Evolutionary conservation across 2,888 invertebrate species (phyloP).

Genomic region (Rotaria socialis): DNA sequence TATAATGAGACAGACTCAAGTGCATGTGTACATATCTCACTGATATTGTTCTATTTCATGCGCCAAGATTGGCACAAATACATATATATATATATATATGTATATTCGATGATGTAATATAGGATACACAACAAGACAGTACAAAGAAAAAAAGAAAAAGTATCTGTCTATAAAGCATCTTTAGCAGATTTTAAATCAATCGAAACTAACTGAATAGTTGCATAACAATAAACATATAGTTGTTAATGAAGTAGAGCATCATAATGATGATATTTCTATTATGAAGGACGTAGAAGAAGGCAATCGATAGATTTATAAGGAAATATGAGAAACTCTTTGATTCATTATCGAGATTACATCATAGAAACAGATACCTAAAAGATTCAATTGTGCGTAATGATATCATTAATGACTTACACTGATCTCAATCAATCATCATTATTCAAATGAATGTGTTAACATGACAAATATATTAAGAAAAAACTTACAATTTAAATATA

Average conservation of each 20-base stretch:
- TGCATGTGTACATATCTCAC: too few relatives aligned
- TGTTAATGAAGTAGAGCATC: neutral
- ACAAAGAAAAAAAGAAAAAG: neutral
- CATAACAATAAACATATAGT: neutral
- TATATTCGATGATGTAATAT: neutral
- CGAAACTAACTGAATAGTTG: neutral
- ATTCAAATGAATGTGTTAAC: too few relatives aligned
- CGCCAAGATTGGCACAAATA: too few relatives aligned
- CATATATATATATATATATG: too few relatives aligned
- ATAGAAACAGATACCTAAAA: neutral
- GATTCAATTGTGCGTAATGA: neutral
- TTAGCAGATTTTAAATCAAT: neutral
- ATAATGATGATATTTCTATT: neutral
- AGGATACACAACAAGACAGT: neutral
- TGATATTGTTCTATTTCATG: too few relatives aligned
- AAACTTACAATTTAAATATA: constrained; percentile 27
- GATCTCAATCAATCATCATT: too few relatives aligned
- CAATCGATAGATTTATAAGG: neutral
- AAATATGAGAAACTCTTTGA: neutral
- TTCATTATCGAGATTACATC: neutral
- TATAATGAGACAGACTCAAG: too few relatives aligned
- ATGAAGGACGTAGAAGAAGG: neutral
- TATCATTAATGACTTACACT: neutral
- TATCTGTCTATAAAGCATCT: neutral
- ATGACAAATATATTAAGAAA: too few relatives aligned